Percentiles rank a stretch among this genome's conserved stretches.
These are phyloP conservation scores for Hypanus sabinus DNA, from an alignment of 2,113 vertebrate genomes.

Conservation along the genomic window DNA sequence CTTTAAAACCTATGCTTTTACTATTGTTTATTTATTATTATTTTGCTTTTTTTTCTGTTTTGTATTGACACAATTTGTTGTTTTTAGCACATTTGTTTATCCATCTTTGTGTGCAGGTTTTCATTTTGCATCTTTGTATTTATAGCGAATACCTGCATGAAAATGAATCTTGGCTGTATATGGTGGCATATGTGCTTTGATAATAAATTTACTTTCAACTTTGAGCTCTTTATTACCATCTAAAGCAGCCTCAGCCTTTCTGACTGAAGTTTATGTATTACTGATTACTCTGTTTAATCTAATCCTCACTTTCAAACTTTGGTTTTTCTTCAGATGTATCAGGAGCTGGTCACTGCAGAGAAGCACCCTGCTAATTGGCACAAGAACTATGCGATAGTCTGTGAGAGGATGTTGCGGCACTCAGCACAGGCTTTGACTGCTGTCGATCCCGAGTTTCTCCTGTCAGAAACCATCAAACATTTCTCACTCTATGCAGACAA, in stretches of 20 bases:
- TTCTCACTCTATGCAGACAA: slow-evolving; percentile 72
- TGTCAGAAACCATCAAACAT: slow-evolving; percentile 70
- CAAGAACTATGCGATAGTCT: slow-evolving; percentile 90
- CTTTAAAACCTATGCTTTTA: too few relatives aligned
- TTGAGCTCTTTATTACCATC: background rate
- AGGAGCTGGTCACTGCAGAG: slow-evolving; percentile 69
- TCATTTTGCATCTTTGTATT: too few relatives aligned
- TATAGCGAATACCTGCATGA: too few relatives aligned
- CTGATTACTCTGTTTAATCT: background rate
- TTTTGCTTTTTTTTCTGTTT: too few relatives aligned
- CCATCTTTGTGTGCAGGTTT: too few relatives aligned
- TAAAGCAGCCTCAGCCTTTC: slow-evolving; percentile 5
- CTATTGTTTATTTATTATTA: too few relatives aligned
- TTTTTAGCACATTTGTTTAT: background rate
- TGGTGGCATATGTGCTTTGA: too few relatives aligned
- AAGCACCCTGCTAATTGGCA: slow-evolving; percentile 89
- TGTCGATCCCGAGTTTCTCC: slow-evolving; percentile 59
- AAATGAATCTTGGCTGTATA: too few relatives aligned
- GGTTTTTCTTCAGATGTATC: slow-evolving; percentile 69
- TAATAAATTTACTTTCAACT: too few relatives aligned
- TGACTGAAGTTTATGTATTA: slow-evolving; percentile 38
- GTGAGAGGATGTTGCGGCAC: slow-evolving; percentile 77
- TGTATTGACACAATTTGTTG: too few relatives aligned
- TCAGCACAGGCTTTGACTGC: slow-evolving; percentile 40
- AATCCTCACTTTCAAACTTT: slow-evolving; percentile 38